A percentile compares a stretch with the other conserved stretches of the same genome.
Evolutionary conservation across 2,113 vertebrate species (phyloP).

Genomic region (Tupaia chinensis): DNA sequence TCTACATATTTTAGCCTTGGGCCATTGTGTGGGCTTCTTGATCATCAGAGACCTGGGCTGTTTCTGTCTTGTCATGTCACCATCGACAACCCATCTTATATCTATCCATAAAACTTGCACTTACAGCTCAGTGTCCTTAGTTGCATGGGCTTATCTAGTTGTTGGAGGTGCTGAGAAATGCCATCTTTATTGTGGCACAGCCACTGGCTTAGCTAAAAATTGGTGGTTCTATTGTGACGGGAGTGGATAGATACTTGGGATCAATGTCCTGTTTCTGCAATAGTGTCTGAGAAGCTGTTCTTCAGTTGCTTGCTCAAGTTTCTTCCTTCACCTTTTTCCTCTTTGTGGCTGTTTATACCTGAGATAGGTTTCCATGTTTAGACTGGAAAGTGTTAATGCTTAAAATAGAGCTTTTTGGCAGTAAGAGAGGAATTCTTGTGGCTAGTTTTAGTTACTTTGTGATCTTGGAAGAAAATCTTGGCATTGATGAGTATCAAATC

Average conservation of each 20-base stretch:
- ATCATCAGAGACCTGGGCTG: background rate
- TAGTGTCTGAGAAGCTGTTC: background rate
- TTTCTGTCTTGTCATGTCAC: background rate
- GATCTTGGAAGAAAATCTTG: slow-evolving; percentile 70
- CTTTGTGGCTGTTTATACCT: background rate
- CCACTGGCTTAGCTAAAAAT: background rate
- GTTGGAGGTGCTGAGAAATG: background rate
- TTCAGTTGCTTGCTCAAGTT: background rate
- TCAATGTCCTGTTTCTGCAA: background rate
- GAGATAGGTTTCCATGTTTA: background rate
- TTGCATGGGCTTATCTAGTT: background rate
- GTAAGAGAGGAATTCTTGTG: slow-evolving; percentile 44
- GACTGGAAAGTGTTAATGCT: slow-evolving; percentile 24
- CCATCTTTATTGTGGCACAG: background rate
- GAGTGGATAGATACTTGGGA: background rate
- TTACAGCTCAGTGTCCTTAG: background rate
- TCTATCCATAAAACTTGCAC: background rate
- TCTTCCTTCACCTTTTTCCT: background rate
- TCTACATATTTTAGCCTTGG: background rate
- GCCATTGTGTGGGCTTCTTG: background rate
- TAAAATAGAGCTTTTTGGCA: slow-evolving; percentile 58
- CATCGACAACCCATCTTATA: background rate
- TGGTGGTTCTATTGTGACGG: background rate
- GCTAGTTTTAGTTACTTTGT: slow-evolving; percentile 68
- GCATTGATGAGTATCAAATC: slow-evolving; percentile 56